Conservation (phyloP, 2,797 vertebrate species). For the Neosilurus hyrtlii region DNA sequence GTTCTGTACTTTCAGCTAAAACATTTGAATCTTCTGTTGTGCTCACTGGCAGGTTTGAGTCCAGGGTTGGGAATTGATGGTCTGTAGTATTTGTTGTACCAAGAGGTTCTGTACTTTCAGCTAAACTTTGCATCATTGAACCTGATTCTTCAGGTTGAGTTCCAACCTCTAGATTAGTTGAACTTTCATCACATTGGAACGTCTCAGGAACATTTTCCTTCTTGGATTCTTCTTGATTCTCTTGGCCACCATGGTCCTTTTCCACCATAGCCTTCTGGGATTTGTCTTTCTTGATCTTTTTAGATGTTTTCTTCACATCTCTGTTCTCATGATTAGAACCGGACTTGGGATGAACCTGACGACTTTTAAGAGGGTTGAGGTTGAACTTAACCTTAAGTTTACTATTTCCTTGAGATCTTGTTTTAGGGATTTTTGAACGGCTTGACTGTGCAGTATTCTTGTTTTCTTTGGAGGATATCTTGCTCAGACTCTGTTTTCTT, state of each 20-base stretch:
- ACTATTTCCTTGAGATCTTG: conserved; percentile 59
- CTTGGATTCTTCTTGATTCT: conserved; percentile 41
- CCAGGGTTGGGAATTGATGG: neutral
- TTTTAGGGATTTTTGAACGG: conserved; percentile 54
- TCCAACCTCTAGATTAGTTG: neutral
- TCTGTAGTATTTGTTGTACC: neutral
- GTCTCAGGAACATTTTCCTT: conserved; percentile 28
- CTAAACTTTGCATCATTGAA: conserved; percentile 8
- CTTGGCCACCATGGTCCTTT: neutral
- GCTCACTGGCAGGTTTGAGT: conserved; percentile 1
- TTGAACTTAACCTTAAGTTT: conserved; percentile 77
- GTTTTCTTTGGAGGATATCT: conserved; percentile 11
- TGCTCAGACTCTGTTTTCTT: neutral
- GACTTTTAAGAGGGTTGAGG: conserved; percentile 74
- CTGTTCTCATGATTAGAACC: conserved; percentile 39
- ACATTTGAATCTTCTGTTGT: neutral
- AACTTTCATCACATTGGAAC: conserved; percentile 2
- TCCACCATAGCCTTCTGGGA: conserved; percentile 11
- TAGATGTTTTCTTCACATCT: conserved; percentile 40
- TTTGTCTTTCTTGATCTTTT: conserved; percentile 35
- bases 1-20: conserved; percentile 8
- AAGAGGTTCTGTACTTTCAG: neutral
- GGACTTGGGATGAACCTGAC: conserved; percentile 74
- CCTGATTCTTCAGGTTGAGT: neutral
- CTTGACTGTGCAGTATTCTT: conserved; percentile 16